A percentile compares a stretch with the other conserved stretches of the same genome.
phyloP scores from a whole-genome alignment of 2,888 invertebrate species.

The Xestoiulus laeticollis region DNA sequence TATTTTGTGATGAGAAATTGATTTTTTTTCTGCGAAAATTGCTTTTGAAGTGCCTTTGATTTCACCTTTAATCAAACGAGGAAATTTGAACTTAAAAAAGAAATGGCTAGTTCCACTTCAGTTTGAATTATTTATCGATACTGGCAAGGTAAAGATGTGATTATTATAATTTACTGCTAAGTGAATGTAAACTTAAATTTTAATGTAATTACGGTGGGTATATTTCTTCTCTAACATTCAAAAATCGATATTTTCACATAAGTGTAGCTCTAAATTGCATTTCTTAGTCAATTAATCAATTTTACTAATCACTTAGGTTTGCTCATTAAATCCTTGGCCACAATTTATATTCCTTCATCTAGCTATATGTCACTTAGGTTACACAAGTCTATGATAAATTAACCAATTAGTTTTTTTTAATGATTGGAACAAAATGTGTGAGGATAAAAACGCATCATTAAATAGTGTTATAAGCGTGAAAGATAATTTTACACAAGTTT shows the following conservation, averaged over 20 bases:
- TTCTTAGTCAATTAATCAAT: constrained; percentile 21
- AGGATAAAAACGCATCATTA: background rate
- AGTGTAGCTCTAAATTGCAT: background rate
- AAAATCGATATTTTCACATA: background rate
- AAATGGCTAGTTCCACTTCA: background rate
- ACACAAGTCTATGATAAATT: background rate
- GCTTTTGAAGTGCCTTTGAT: background rate
- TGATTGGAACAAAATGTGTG: background rate
- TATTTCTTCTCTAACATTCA: background rate
- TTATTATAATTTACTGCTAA: background rate
- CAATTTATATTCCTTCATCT: background rate
- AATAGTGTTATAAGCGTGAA: background rate
- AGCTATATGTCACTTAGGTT: background rate
- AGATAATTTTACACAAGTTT: background rate
- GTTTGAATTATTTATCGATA: background rate
- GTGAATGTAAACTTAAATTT: background rate
- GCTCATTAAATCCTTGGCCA: background rate
- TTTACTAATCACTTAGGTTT: constrained; percentile 15
- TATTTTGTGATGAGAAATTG: background rate
- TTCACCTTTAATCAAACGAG: background rate
- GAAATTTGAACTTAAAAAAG: background rate
- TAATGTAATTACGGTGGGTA: background rate
- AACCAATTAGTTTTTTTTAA: constrained; percentile 1
- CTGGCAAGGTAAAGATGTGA: background rate
- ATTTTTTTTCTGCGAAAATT: background rate